A percentile compares a stretch with the other conserved stretches of the same genome.
Conservation (phyloP, 2,113 vertebrate species). For the Mirza zaza region DNA sequence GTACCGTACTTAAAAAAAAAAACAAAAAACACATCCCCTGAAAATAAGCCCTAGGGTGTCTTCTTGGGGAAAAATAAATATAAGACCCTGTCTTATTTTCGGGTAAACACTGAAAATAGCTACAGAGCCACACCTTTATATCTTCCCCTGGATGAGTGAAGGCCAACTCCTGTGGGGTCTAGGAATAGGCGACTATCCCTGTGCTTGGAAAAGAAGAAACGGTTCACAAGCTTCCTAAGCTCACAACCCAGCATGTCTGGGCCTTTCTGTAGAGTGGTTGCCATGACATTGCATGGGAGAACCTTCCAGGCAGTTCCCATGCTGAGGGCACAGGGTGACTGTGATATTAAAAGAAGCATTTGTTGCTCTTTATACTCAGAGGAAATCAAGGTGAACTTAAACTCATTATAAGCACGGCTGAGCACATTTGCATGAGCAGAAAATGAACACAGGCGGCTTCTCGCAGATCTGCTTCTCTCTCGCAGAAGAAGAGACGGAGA, state of each 20-base stretch:
- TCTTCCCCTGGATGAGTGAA: neutral
- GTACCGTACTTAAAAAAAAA: no score
- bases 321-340: constrained; percentile 52
- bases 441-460: constrained; percentile 10
- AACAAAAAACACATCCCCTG: no score
- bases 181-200: neutral
- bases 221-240: neutral
- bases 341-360: constrained; percentile 2
- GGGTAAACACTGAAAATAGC: no score
- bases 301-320: constrained; percentile 65
- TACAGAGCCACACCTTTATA: neutral
- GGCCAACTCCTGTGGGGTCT: neutral
- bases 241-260: neutral
- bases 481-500: neutral
- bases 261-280: constrained; percentile 21
- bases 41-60: no score
- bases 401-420: constrained; percentile 64
- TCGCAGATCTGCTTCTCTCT: constrained; percentile 46
- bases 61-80: no score
- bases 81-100: no score
- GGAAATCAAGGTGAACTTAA: constrained; percentile 82
- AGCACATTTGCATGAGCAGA: constrained; percentile 65
- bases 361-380: constrained; percentile 73
- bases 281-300: constrained; percentile 67
- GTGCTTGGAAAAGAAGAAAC: neutral